phyloP scores from a whole-genome alignment of 2,113 vertebrate species.

The Hiodon tergisus region DNA sequence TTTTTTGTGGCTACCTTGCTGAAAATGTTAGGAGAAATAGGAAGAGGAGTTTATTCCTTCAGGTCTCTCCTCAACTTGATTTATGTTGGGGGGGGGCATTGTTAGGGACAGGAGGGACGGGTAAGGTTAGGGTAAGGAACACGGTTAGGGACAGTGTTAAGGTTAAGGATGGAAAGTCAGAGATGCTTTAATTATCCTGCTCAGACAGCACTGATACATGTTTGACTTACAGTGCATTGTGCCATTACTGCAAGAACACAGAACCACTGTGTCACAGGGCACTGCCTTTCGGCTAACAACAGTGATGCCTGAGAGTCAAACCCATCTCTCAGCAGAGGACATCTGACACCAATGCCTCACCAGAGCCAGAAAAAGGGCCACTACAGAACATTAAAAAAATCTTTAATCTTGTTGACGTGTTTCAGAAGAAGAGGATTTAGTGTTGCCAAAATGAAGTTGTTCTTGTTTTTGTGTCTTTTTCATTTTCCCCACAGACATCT shows the following conservation, averaged over 20 bases:
- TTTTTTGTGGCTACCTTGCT: neutral
- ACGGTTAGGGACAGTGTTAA: too few species aligned
- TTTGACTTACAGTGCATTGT: neutral
- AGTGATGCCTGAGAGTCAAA: neutral
- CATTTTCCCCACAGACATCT: neutral
- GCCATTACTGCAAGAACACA: neutral
- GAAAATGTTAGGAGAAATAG: neutral
- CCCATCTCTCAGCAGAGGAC: neutral
- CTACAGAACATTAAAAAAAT: neutral
- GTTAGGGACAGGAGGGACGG: neutral
- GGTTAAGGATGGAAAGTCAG: too few species aligned
- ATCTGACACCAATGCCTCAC: too few species aligned
- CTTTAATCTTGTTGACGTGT: conserved; percentile 6
- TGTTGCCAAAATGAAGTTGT: neutral
- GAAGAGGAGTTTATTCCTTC: neutral
- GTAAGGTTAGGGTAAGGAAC: neutral
- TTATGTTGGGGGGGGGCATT: too few species aligned
- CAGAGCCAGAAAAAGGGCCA: neutral
- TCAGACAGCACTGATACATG: neutral
- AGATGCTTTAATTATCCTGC: neutral
- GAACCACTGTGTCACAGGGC: neutral
- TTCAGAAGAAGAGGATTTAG: neutral
- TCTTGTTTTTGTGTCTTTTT: neutral
- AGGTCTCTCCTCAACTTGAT: too few species aligned
- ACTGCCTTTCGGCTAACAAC: neutral